Base-by-base conservation (phyloP, 2,888 invertebrate species). In the Caprella mutica region DNA sequence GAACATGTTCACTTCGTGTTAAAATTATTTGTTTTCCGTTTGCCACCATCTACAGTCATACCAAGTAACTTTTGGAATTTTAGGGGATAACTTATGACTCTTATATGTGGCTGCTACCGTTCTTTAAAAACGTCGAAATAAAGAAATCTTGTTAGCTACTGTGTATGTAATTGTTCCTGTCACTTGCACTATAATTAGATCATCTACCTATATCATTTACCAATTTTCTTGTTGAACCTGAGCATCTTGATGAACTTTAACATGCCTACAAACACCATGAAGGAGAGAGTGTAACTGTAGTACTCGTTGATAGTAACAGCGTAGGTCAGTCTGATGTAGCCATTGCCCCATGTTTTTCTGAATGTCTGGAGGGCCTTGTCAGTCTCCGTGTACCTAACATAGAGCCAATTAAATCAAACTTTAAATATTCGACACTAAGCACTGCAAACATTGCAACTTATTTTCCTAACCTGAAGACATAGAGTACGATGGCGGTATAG, bases 171-270 rank as follows among this genome's bases (percentile, higher is more conserved):
- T n/a, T 38, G 17, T 38, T n/a, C n/a, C n/a, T 21, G 2, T 27
- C 14, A 6, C 33, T 19, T 19, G 19, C 17, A 35, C 9, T 6
- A 6, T 29, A 29, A 48, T 19, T 27, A 23, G 5, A 33, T 21
- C 12, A n/a, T 8, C 33, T 33, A 19, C n/a, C 52, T 26, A 21
- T n/a, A n/a, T n/a, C n/a, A n/a, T n/a, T n/a, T n/a, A 59, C 61
- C 61, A 5, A 65, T 56, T 26, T 58, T 44, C 30, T 59, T 61
- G 55, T 61, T 61, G 57, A 65, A 77, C 56, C 75, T 69, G 29
- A 77, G 69, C 21, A 77, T 69, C 58, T 73, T 72, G 54, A 75
- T 69, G 69, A 77, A 76, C 67, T 77, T 76, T 58, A 77, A 68
- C 5, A 75, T 73, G 24, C 73, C 72, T 39, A 75, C 70, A 69